Conservation (phyloP, 1,140 invertebrate species). For the Heliconius melpomene region DNA sequence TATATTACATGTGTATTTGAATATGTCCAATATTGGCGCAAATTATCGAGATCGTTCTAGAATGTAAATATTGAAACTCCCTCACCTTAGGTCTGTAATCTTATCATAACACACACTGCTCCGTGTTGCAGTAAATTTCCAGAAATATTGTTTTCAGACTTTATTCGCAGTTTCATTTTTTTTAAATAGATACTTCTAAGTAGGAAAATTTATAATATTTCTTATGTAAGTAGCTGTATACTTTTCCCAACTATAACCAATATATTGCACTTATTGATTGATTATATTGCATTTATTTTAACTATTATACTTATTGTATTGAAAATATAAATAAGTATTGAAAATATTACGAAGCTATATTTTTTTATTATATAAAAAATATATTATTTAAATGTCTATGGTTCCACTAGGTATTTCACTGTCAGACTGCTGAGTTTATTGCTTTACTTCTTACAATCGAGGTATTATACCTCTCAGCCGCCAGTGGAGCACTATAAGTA, state of each 20-base stretch:
- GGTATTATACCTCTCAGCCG: background rate
- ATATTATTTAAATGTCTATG: too few species aligned
- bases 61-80: conserved; percentile 27
- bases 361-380: background rate
- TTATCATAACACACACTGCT: conserved; percentile 27
- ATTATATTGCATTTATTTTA: background rate
- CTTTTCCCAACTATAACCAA: too few species aligned
- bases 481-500: background rate
- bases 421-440: background rate
- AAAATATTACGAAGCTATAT: background rate
- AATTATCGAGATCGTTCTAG: conserved; percentile 18
- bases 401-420: too few species aligned
- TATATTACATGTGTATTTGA: background rate
- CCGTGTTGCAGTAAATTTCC: background rate
- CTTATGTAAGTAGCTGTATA: too few species aligned
- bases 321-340: background rate
- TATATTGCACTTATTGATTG: too few species aligned
- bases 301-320: too few species aligned
- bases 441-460: background rate
- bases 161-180: background rate
- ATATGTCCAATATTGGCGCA: conserved; percentile 4
- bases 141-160: background rate
- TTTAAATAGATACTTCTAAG: background rate
- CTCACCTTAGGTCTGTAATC: conserved; percentile 30
- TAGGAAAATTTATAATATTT: background rate